These are phyloP conservation scores for Panurus biarmicus DNA, from an alignment of 2,113 vertebrate species.

Conservation along the genomic window DNA sequence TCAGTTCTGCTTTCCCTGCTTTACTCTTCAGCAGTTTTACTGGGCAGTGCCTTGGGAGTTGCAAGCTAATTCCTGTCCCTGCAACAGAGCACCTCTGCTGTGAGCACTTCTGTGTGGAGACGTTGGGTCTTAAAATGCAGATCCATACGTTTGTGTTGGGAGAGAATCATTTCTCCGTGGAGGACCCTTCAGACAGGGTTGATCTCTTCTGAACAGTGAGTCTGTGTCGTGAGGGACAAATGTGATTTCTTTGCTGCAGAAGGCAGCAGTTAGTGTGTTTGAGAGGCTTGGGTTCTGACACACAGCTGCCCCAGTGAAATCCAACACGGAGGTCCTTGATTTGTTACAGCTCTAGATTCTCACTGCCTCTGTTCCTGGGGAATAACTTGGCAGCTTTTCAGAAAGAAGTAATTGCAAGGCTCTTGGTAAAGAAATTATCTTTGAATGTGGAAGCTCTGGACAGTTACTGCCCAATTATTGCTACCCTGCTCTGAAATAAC, in stretches of 20 bases:
- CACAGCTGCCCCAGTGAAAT: background rate
- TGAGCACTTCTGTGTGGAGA: background rate
- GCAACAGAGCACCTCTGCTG: background rate
- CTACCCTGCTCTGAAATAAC: background rate
- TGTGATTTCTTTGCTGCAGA: background rate
- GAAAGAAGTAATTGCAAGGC: conserved; percentile 27
- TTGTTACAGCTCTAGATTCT: conserved; percentile 27
- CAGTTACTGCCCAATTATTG: conserved; percentile 20
- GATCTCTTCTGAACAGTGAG: background rate
- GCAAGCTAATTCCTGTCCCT: background rate
- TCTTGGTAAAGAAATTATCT: conserved; percentile 9
- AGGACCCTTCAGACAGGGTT: background rate
- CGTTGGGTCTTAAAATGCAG: background rate
- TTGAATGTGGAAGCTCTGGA: background rate
- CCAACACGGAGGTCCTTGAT: background rate
- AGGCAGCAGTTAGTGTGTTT: background rate
- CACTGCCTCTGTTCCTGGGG: background rate
- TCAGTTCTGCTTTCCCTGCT: background rate
- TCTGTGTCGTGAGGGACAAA: background rate
- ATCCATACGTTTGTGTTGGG: background rate
- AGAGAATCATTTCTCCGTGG: background rate
- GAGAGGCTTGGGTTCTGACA: background rate
- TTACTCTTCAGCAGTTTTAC: background rate
- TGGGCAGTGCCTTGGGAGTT: background rate
- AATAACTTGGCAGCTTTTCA: conserved; percentile 33